phyloP scores from a whole-genome alignment of 2,888 invertebrate species.

The Chouioia cunea region DNA sequence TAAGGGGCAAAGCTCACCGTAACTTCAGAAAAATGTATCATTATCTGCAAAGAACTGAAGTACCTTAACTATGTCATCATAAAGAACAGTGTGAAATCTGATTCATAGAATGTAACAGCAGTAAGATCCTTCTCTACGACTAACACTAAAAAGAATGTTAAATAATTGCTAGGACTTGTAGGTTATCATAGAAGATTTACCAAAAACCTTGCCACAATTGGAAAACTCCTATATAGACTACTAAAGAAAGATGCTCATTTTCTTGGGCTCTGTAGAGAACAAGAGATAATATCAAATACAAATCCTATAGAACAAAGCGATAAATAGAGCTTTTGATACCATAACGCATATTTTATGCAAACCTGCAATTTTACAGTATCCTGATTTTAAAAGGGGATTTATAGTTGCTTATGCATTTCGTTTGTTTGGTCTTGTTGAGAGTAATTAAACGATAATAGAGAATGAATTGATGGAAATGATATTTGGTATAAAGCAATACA shows the following conservation, averaged over 20 bases:
- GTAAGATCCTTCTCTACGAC: not conserved
- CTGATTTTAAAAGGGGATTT: not conserved
- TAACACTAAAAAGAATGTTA: conserved; percentile 5
- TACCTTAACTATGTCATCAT: not conserved
- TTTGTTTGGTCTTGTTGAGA: not conserved
- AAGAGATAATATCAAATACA: too few species aligned
- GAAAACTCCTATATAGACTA: not conserved
- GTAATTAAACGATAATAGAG: conserved; percentile 7
- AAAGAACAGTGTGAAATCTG: conserved; percentile 2
- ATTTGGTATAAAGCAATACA: not conserved
- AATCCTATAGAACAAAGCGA: conserved; percentile 1
- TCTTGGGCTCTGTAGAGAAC: too few species aligned
- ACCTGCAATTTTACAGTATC: not conserved
- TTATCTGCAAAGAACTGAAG: not conserved
- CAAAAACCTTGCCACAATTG: conserved; percentile 1
- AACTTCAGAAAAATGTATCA: not conserved
- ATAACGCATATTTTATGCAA: not conserved
- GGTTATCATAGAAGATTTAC: conserved; percentile 20
- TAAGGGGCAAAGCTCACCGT: not conserved
- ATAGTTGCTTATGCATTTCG: not conserved
- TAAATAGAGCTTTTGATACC: not conserved
- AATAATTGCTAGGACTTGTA: conserved; percentile 15
- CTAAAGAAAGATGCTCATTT: conserved; percentile 7
- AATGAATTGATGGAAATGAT: conserved; percentile 4
- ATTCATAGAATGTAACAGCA: conserved; percentile 5